Conservation (phyloP, 2,797 vertebrate species). For the Hafferia zeledoni region DNA sequence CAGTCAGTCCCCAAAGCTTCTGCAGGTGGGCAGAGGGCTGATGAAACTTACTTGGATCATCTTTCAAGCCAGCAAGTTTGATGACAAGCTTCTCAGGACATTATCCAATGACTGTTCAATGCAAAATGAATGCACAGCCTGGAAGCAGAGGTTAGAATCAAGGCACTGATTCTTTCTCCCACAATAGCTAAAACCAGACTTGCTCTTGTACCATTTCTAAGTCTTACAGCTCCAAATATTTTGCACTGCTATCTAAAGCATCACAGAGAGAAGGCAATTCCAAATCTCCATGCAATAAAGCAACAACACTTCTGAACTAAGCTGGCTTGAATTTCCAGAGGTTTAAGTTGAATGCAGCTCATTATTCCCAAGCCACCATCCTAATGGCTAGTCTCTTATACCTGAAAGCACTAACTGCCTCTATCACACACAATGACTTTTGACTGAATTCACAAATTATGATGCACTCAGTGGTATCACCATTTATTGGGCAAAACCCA, state of each 20-base stretch:
- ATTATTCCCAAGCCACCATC: not conserved
- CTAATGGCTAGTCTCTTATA: not conserved
- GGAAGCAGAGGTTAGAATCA: not conserved
- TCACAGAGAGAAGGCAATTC: not conserved
- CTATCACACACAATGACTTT: not conserved
- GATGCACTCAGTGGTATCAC: not conserved
- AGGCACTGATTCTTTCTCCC: not conserved
- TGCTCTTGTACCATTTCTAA: not conserved
- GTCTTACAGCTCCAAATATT: not conserved
- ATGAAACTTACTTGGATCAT: not conserved
- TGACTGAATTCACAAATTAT: not conserved
- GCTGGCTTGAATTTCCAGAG: not conserved
- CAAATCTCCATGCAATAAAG: not conserved
- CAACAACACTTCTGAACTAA: not conserved
- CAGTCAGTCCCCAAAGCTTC: not conserved
- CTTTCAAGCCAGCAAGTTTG: not conserved
- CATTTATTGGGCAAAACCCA: not conserved
- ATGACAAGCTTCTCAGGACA: not conserved
- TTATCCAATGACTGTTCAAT: not conserved
- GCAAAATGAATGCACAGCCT: not conserved
- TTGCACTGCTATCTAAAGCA: not conserved
- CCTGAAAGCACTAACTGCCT: not conserved
- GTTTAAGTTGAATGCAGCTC: not conserved
- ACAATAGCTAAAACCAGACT: not conserved
- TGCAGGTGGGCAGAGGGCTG: not conserved